Base-by-base conservation (phyloP, 2,797 vertebrate species). In the Synaphobranchus kaupii region DNA sequence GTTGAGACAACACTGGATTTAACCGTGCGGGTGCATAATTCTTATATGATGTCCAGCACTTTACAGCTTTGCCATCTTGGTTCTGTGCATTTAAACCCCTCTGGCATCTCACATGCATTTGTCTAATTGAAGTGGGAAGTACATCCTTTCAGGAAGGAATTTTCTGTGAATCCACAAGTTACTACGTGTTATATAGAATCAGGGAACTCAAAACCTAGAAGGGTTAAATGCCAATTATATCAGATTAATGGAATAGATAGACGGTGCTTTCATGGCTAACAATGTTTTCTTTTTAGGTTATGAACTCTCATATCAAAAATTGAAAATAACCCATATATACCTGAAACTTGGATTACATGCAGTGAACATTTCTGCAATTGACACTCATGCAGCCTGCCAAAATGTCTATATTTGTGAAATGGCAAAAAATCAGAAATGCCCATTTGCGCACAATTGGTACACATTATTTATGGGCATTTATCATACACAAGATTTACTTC, bases 1-100 rank as follows among this genome's bases (percentile, higher is more conserved):
- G 31, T 58, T 78, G 78, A 48, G 86, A 47, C 15, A 20, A 52
- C 22, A 50, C 80, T 28, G 5, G 12, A 9, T 81, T 81, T 50
- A 80, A 82, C 78, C 44, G 48, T 81, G 44, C 7, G 25, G 39
- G 47, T 68, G 86, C 66, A 13, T 68, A 83, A 82, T 86, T 87
- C 63, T 12, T 56, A 52, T 83, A 50, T 52, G 28, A 28, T 15
- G 48, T 66, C 50, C 44, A 25, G 48, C 63, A 82, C 56, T 8
- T 52, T 82, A 83, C 28, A 44, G 78, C 47, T 83, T 60, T 34
- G 3, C 81, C 47, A 25, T 50, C 47, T 83, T 68, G 39, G 31
- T 12, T 83, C 63, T 87, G 81, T 60, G 60, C 52, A 83, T 83
- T n/a, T 12, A 56, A 22, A 83, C 81, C 44, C 5, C 48, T 44